Base-by-base conservation (phyloP, 2,888 invertebrate genomes). In the Tipula lateralis region DNA sequence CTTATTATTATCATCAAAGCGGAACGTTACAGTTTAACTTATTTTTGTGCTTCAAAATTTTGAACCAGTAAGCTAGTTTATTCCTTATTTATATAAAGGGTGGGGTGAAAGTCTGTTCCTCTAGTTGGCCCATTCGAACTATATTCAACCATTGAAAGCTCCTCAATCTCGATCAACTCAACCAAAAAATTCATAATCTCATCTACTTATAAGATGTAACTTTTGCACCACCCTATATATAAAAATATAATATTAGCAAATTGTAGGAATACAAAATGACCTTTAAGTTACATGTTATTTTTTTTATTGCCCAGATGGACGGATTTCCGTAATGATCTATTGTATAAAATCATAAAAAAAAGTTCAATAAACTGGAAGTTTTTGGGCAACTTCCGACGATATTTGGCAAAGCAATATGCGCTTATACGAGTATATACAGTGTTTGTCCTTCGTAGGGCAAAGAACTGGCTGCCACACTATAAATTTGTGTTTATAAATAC, bases 1-100 rank as follows among this genome's bases (percentile, higher is more conserved):
- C 66, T 66, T 66, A 66, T 66, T 66, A 66, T 66, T 66, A 66
- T 66, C 66, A 66, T 66, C 66, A 66, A 66, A 66, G 66, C 66
- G 66, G 66, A 66, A 66, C 66, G 66, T 24, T 9, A 66, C 66
- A 66, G 19, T 24, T 66, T 66, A 50, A 50, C 19, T 50, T 19
- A 50, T 19, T 50, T 50, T 19, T 7, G 24, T 66, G 19, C 44
- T 9, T 66, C 24, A 24, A 66, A n/a, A n/a, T n/a, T n/a, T n/a
- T n/a, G n/a, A n/a, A 24, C 66, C 24, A 66, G 12, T 9, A 24
- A 66, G 66, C 66, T 66, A 66, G n/a, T n/a, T n/a, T n/a, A n/a
- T n/a, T n/a, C n/a, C n/a, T n/a, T n/a, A n/a, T n/a, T n/a, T n/a
- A n/a, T n/a, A n/a, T n/a, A n/a, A n/a, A n/a, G n/a, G n/a, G n/a